These are phyloP conservation scores for Calliphora vicina DNA, from an alignment of 1,140 invertebrate genomes.

Conservation along the genomic window DNA sequence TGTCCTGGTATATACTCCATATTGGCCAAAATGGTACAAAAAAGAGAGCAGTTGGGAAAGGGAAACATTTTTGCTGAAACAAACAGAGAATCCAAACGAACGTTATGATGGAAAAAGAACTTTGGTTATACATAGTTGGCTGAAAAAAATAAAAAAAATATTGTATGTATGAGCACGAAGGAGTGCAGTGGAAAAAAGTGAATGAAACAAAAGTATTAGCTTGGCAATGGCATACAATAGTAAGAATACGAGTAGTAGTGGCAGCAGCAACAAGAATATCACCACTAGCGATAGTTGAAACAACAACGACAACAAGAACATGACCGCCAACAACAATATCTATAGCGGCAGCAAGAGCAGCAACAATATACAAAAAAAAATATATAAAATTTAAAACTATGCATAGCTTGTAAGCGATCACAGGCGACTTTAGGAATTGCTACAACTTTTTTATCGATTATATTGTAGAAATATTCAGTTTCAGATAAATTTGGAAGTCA, in stretches of 20 bases:
- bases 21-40: not conserved
- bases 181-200: not conserved
- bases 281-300: not conserved
- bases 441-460: too few relatives aligned
- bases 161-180: not conserved
- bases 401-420: too few relatives aligned
- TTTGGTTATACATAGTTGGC: not conserved
- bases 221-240: not conserved
- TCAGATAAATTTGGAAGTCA: too few relatives aligned
- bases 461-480: too few relatives aligned
- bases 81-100: not conserved
- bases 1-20: not conserved
- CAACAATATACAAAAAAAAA: not conserved
- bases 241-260: not conserved
- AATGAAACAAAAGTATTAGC: constrained; percentile 30
- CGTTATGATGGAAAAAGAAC: too few relatives aligned
- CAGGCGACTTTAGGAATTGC: too few relatives aligned
- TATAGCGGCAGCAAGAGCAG: not conserved
- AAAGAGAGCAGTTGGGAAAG: not conserved
- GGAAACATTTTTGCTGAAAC: not conserved
- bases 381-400: too few relatives aligned
- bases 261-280: not conserved
- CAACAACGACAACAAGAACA: not conserved
- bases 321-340: not conserved
- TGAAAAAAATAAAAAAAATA: too few relatives aligned